These are phyloP conservation scores for Phrynosoma platyrhinos DNA, from an alignment of 2,113 vertebrate species.

Conservation along the genomic window DNA sequence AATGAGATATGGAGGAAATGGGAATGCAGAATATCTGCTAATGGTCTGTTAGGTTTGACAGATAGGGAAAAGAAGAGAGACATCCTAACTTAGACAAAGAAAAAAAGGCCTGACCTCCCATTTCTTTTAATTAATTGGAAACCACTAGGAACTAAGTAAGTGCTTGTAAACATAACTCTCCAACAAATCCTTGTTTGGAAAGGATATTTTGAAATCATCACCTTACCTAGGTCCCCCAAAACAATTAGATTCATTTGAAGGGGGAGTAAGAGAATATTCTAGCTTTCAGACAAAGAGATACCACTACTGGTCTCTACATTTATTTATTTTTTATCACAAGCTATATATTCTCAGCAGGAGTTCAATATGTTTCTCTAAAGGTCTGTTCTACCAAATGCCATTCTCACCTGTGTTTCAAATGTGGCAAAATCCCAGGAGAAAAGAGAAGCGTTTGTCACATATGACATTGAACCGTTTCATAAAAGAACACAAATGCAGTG, in stretches of 20 bases:
- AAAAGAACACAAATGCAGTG: neutral
- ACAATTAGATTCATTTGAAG: too few relatives aligned
- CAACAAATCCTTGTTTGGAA: too few relatives aligned
- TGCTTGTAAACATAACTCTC: neutral
- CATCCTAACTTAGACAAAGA: neutral
- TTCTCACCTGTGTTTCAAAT: conserved; percentile 59
- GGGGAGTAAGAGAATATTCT: neutral
- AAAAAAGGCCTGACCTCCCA: neutral
- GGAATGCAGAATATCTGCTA: neutral
- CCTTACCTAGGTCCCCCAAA: neutral
- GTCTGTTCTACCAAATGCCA: conserved; percentile 31
- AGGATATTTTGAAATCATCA: neutral
- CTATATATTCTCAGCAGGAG: neutral
- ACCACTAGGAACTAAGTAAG: neutral
- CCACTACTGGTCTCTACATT: neutral
- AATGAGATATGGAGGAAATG: neutral
- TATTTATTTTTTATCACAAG: neutral
- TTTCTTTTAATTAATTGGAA: neutral
- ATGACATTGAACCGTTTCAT: conserved; percentile 9
- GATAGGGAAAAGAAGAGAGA: neutral
- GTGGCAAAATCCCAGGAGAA: conserved; percentile 8
- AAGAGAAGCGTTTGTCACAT: conserved; percentile 38
- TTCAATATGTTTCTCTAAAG: conserved; percentile 39
- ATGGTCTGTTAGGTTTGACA: neutral
- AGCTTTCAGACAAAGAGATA: neutral